Percentiles rank a stretch among this genome's conserved stretches.
Conservation (phyloP, 2,888 invertebrate genomes). For the Allygus modestus region DNA sequence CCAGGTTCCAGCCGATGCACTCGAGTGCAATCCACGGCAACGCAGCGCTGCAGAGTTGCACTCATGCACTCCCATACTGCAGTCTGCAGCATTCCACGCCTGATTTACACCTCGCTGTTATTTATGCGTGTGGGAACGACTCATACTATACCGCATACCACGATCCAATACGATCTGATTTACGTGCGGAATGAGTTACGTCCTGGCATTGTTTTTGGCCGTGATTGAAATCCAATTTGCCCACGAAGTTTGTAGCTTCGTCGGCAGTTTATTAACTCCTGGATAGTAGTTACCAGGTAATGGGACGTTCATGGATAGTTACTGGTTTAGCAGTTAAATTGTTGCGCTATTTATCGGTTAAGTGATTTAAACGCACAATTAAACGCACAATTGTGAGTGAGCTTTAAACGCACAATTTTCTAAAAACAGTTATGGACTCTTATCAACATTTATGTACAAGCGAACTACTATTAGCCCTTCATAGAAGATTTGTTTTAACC, state of each 20-base stretch:
- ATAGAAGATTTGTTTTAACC: too few relatives aligned
- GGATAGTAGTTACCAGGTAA: neutral
- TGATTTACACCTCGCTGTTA: slow-evolving; percentile 25
- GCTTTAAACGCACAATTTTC: too few relatives aligned
- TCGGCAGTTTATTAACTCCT: too few relatives aligned
- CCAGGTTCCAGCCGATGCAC: slow-evolving; percentile 15
- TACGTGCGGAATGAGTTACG: neutral
- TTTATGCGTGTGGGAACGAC: slow-evolving; percentile 20
- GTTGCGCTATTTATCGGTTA: too few relatives aligned
- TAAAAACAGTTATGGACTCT: too few relatives aligned
- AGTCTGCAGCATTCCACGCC: neutral
- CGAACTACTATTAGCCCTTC: too few relatives aligned
- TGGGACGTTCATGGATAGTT: neutral
- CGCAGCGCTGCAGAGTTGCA: neutral
- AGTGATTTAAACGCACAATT: too few relatives aligned
- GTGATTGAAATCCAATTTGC: neutral
- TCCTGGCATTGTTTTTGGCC: neutral
- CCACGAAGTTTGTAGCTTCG: neutral
- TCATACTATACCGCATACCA: neutral
- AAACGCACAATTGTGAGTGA: too few relatives aligned
- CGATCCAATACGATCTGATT: neutral
- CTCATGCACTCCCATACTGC: neutral
- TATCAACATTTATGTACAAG: too few relatives aligned
- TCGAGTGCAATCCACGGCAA: neutral
- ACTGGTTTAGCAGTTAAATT: neutral